Conservation (phyloP, 2,888 invertebrate species). For the Campaea margaritaria region DNA sequence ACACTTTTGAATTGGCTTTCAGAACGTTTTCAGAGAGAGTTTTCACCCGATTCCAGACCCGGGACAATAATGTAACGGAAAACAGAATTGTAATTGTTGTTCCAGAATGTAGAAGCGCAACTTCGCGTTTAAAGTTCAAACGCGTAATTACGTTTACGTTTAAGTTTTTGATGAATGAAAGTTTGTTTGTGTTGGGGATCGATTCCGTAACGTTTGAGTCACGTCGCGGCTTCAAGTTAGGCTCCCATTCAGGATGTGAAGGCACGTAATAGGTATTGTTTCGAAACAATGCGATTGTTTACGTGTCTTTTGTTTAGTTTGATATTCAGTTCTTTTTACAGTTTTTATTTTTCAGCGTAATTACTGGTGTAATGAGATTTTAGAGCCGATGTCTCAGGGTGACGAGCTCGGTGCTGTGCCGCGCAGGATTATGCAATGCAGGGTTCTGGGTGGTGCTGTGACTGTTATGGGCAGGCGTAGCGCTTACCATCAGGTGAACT, state of each 20-base stretch:
- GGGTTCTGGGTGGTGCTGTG: too few species aligned
- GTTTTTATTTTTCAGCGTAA: too few species aligned
- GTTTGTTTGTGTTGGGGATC: constrained; percentile 11
- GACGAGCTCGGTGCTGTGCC: too few species aligned
- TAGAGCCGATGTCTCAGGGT: too few species aligned
- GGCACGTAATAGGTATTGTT: too few species aligned
- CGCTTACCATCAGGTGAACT: too few species aligned
- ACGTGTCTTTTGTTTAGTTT: too few species aligned
- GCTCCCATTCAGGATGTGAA: background rate
- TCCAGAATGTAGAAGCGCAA: background rate
- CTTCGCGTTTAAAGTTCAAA: background rate
- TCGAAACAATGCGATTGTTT: too few species aligned
- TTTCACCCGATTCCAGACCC: background rate
- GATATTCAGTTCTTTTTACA: too few species aligned
- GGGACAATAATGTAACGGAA: constrained; percentile 7
- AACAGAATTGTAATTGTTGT: constrained; percentile 31
- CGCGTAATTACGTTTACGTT: background rate
- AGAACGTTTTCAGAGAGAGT: constrained; percentile 19
- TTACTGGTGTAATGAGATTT: too few species aligned
- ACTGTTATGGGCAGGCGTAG: too few species aligned
- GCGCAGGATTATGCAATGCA: too few species aligned
- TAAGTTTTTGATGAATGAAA: constrained; percentile 24
- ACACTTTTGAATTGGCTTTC: constrained; percentile 37
- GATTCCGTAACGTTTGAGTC: background rate
- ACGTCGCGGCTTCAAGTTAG: background rate